These are phyloP conservation scores for Platalea minor DNA, from an alignment of 2,797 vertebrate species.

Conservation along the genomic window DNA sequence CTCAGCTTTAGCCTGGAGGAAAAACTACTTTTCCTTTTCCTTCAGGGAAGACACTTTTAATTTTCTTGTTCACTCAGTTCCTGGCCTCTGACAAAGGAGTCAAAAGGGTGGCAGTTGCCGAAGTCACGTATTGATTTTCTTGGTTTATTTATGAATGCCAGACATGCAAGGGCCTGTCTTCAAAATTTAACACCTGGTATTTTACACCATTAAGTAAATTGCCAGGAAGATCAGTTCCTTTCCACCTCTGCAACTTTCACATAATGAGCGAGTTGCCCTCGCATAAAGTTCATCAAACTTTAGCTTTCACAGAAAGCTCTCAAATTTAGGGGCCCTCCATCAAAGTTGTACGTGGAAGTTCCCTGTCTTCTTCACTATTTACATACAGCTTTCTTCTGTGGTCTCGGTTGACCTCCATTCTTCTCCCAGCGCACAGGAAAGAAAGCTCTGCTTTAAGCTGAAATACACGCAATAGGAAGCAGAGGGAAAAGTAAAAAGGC, in stretches of 20 bases:
- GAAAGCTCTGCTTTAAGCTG: background rate
- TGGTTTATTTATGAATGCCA: conserved; percentile 55
- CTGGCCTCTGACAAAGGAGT: conserved; percentile 42
- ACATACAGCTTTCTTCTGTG: background rate
- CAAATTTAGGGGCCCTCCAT: background rate
- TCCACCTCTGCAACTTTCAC: background rate
- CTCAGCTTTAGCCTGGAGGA: background rate
- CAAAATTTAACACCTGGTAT: conserved; percentile 44
- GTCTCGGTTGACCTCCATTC: background rate
- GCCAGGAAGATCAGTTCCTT: background rate
- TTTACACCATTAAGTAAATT: conserved; percentile 49
- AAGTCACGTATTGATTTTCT: conserved; percentile 57
- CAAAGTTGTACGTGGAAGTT: background rate
- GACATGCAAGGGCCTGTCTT: conserved; percentile 4
- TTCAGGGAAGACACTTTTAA: conserved; percentile 30
- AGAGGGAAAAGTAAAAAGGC: background rate
- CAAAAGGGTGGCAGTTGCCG: conserved; percentile 13
- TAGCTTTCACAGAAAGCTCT: background rate
- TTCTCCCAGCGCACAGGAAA: background rate
- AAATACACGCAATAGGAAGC: background rate
- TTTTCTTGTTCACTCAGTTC: conserved; percentile 45
- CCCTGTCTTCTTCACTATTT: background rate
- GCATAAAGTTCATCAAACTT: background rate
- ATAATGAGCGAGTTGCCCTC: background rate
- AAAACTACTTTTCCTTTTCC: conserved; percentile 6